A percentile compares a stretch with the other conserved stretches of the same genome.
Conservation (phyloP, 2,797 vertebrate genomes). For the Falco biarmicus region DNA sequence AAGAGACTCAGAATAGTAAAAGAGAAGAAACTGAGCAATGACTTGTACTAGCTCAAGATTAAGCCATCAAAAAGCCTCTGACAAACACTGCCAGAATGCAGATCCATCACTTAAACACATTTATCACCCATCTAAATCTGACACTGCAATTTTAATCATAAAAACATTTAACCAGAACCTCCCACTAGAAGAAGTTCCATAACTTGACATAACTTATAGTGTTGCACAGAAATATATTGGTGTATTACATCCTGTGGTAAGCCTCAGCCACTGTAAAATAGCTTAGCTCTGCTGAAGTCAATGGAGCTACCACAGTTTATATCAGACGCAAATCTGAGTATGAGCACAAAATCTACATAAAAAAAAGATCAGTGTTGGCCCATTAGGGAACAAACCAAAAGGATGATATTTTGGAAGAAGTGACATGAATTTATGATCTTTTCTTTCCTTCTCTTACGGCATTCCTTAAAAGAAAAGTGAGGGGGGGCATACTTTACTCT, state of each 20-base stretch:
- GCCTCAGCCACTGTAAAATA: background rate
- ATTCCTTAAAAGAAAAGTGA: background rate
- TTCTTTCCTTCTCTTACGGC: background rate
- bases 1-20: background rate
- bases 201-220: background rate
- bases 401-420: background rate
- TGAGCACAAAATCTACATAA: background rate
- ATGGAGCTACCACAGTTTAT: background rate
- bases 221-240: background rate
- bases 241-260: background rate
- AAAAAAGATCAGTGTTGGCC: background rate
- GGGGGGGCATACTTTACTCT: background rate
- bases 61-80: background rate
- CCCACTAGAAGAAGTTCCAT: background rate
- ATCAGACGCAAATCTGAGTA: background rate
- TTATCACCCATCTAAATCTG: background rate
- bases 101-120: background rate
- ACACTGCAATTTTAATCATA: background rate
- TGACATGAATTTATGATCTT: background rate
- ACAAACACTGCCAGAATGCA: background rate
- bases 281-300: background rate
- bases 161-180: background rate
- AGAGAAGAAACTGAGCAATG: background rate
- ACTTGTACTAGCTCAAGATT: background rate
- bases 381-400: background rate